phyloP scores from a whole-genome alignment of 1,140 invertebrate species.

The Philotrypesis tridentata region DNA sequence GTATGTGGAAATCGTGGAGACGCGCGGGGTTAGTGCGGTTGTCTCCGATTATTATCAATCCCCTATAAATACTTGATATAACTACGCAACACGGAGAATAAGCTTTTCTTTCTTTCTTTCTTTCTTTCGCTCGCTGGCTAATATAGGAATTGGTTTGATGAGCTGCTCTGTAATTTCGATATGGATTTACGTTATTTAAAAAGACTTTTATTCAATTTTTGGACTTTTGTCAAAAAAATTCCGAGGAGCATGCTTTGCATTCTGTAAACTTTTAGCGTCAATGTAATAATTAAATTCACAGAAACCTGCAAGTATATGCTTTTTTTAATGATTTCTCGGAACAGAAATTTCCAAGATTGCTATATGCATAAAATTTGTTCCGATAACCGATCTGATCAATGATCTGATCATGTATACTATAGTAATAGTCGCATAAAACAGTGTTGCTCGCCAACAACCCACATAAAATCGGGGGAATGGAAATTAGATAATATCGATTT shows the following conservation, averaged over 20 bases:
- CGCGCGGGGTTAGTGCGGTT: slow-evolving; percentile 57
- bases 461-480: neutral
- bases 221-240: no score
- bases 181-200: no score
- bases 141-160: no score
- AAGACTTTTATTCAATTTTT: no score
- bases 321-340: neutral
- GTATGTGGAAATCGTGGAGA: slow-evolving; percentile 58
- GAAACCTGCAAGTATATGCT: neutral
- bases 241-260: no score
- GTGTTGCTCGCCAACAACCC: neutral
- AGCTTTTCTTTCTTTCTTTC: no score
- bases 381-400: neutral
- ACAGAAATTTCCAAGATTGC: neutral
- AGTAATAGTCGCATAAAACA: neutral
- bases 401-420: neutral
- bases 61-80: no score
- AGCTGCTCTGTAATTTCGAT: no score
- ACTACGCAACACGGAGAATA: no score
- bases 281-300: no score
- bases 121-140: no score
- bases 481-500: slow-evolving; percentile 18
- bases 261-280: no score
- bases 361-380: neutral
- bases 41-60: neutral